phyloP scores from a whole-genome alignment of 2,888 invertebrate species.

The Psylliodes chrysocephalus region DNA sequence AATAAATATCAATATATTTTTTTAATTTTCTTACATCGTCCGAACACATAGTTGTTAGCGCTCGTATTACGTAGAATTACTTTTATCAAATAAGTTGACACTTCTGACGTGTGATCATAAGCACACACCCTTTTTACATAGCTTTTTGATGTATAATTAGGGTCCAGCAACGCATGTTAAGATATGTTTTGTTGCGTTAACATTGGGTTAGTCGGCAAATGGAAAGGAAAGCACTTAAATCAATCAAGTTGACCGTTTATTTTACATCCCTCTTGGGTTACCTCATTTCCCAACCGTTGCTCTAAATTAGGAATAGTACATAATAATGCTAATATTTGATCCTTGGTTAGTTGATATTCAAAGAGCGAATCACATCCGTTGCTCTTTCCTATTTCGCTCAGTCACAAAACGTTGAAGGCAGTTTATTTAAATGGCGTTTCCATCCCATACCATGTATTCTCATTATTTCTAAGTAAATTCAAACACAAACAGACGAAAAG shows the following conservation, averaged over 20 bases:
- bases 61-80: too few species aligned
- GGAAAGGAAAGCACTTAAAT: slow-evolving; percentile 8
- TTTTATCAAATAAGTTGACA: too few species aligned
- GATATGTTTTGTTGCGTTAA: too few species aligned
- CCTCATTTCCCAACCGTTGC: slow-evolving; percentile 1
- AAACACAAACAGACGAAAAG: background rate
- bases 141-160: too few species aligned
- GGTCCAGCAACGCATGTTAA: too few species aligned
- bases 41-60: too few species aligned
- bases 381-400: slow-evolving; percentile 2
- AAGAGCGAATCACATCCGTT: slow-evolving; percentile 8
- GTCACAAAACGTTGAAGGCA: background rate
- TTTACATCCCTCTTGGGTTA: slow-evolving; percentile 1
- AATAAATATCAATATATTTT: too few species aligned
- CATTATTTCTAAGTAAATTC: background rate
- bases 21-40: too few species aligned
- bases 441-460: background rate
- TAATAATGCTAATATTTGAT: slow-evolving; percentile 10
- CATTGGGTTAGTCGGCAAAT: background rate
- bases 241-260: slow-evolving; percentile 7
- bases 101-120: too few species aligned
- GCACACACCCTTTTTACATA: too few species aligned
- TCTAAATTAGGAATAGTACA: slow-evolving; percentile 7
- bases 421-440: slow-evolving; percentile 5
- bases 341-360: slow-evolving; percentile 12